Percentiles rank a stretch among this genome's conserved stretches.
Evolutionary conservation across 64 coral and sea anemone species (phyloP).

Genomic region (Montipora efflorescens): DNA sequence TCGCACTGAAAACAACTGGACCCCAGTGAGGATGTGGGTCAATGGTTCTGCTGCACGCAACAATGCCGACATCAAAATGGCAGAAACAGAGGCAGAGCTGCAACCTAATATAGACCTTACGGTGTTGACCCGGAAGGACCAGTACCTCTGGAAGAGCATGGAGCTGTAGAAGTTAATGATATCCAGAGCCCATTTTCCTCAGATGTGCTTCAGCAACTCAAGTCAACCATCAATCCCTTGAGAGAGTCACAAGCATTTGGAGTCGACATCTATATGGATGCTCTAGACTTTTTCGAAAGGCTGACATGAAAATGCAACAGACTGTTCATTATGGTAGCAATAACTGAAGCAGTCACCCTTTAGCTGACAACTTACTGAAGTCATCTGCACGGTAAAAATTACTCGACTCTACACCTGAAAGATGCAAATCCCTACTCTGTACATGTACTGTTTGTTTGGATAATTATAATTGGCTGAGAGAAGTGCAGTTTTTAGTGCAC

Average conservation of each 20-base stretch:
- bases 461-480: background rate
- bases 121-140: slow-evolving; percentile 53
- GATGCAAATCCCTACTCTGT: no score
- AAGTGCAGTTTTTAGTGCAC: no score
- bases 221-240: slow-evolving; percentile 28
- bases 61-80: background rate
- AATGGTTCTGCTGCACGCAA: slow-evolving; percentile 26
- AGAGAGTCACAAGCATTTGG: slow-evolving; percentile 23
- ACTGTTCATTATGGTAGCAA: background rate
- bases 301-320: slow-evolving; percentile 23
- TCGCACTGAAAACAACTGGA: slow-evolving; percentile 59
- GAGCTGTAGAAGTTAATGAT: slow-evolving; percentile 61
- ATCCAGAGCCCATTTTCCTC: slow-evolving; percentile 42
- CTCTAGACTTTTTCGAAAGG: background rate
- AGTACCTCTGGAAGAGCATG: slow-evolving; percentile 57
- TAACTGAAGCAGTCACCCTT: no score
- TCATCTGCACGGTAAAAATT: no score
- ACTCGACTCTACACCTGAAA: no score
- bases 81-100: slow-evolving; percentile 20
- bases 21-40: slow-evolving; percentile 30
- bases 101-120: slow-evolving; percentile 43
- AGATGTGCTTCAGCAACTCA: slow-evolving; percentile 39
- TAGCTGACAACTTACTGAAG: no score
- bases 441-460: no score
- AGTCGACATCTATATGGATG: background rate